These are phyloP conservation scores for Rhabdophis nuchalis DNA, from an alignment of 2,797 vertebrate genomes.

Conservation along the genomic window DNA sequence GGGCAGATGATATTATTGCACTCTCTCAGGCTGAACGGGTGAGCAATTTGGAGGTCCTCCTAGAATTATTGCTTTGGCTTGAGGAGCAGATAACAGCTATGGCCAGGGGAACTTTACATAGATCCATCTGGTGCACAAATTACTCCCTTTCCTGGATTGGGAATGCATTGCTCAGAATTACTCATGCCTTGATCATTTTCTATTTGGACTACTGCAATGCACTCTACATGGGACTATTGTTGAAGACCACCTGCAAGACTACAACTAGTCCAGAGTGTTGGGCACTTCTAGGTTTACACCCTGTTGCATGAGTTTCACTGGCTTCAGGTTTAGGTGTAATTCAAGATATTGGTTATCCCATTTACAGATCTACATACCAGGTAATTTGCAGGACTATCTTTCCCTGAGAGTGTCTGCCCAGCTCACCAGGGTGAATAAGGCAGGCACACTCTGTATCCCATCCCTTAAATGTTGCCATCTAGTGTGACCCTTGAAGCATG, in stretches of 20 bases:
- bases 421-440: neutral
- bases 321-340: neutral
- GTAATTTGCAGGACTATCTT: neutral
- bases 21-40: neutral
- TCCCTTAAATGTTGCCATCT: neutral
- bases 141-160: neutral
- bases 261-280: neutral
- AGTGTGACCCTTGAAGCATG: neutral
- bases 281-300: neutral
- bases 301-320: neutral
- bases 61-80: neutral
- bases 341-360: neutral
- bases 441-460: neutral
- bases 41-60: neutral
- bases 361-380: neutral
- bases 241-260: neutral
- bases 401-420: neutral
- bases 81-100: neutral
- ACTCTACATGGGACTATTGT: neutral
- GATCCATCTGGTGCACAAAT: neutral
- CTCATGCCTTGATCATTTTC: neutral
- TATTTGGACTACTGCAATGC: neutral
- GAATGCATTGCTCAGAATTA: neutral
- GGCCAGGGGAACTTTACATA: neutral
- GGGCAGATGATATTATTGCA: neutral